These are phyloP conservation scores for Andrena trimmerana DNA, from an alignment of 2,888 invertebrate genomes.

Conservation along the genomic window DNA sequence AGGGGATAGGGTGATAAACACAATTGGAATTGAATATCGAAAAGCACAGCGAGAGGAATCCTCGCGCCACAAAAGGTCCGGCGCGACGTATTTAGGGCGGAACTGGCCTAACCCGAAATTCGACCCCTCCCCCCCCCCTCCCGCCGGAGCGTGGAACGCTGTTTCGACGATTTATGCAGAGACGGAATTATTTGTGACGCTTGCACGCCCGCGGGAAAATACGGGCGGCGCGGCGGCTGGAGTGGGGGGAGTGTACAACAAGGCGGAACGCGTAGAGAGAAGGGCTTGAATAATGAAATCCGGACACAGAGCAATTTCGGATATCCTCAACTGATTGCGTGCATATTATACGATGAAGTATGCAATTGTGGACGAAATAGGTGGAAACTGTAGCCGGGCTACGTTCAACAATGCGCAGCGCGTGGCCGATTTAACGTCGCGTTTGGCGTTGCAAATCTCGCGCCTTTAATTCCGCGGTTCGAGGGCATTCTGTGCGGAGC, in stretches of 20 bases:
- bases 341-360: constrained; percentile 29
- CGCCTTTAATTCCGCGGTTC: not conserved
- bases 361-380: not conserved
- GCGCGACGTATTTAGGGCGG: constrained; percentile 63
- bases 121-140: not conserved
- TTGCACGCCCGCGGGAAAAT: constrained; percentile 35
- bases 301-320: constrained; percentile 49
- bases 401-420: not conserved
- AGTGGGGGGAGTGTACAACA: constrained; percentile 29
- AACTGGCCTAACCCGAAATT: constrained; percentile 58
- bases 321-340: constrained; percentile 44
- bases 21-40: constrained; percentile 72
- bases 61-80: constrained; percentile 43
- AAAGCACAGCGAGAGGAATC: constrained; percentile 50
- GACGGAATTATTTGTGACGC: constrained; percentile 59
- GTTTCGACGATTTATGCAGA: constrained; percentile 60
- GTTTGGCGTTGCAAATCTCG: not conserved
- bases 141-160: constrained; percentile 27
- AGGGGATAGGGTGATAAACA: constrained; percentile 54
- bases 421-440: not conserved
- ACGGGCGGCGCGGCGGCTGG: constrained; percentile 4
- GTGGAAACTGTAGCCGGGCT: not conserved
- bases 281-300: constrained; percentile 59
- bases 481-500: too few relatives aligned
- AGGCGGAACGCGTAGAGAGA: constrained; percentile 28